phyloP scores from a whole-genome alignment of 2,888 invertebrate species.

The Hermaeophaga mercurialis region DNA sequence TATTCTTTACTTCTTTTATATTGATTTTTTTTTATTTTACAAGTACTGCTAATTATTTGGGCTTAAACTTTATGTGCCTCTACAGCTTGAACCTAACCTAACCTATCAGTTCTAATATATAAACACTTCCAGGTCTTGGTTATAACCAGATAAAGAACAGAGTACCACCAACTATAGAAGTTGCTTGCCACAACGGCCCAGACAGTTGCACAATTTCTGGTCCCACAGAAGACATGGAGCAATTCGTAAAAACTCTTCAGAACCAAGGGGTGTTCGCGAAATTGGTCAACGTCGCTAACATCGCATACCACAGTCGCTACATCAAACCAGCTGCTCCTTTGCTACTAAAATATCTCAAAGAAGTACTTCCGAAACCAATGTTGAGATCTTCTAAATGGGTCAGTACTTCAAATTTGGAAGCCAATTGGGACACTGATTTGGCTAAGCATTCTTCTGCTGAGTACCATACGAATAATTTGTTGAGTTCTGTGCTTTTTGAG shows the following conservation, averaged over 20 bases:
- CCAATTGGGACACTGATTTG: constrained; percentile 63
- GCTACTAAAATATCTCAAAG: constrained; percentile 55
- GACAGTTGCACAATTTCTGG: constrained; percentile 82
- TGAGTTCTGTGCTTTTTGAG: constrained; percentile 77
- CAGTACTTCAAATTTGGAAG: constrained; percentile 67
- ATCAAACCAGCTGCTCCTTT: constrained; percentile 63
- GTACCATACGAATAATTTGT: constrained; percentile 71
- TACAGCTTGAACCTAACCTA: too few species aligned
- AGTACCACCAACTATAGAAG: constrained; percentile 70
- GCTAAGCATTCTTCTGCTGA: constrained; percentile 66
- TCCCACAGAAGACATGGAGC: constrained; percentile 66
- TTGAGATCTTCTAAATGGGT: constrained; percentile 68
- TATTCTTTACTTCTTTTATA: too few species aligned
- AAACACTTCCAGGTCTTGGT: constrained; percentile 54
- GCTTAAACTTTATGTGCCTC: too few species aligned
- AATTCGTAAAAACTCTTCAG: constrained; percentile 64
- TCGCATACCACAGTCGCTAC: constrained; percentile 88
- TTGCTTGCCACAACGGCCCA: constrained; percentile 81
- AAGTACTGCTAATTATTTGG: too few species aligned
- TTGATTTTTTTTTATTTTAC: too few species aligned
- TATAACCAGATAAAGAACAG: constrained; percentile 64
- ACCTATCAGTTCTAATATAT: too few species aligned
- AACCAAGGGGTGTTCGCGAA: constrained; percentile 78
- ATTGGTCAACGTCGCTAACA: constrained; percentile 83
- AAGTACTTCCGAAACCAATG: constrained; percentile 59